Evolutionary conservation across 2,113 vertebrate genomes (phyloP), one percentile per base, ranked within the genome.

Genomic region (Dasyornis broadbenti): DNA sequence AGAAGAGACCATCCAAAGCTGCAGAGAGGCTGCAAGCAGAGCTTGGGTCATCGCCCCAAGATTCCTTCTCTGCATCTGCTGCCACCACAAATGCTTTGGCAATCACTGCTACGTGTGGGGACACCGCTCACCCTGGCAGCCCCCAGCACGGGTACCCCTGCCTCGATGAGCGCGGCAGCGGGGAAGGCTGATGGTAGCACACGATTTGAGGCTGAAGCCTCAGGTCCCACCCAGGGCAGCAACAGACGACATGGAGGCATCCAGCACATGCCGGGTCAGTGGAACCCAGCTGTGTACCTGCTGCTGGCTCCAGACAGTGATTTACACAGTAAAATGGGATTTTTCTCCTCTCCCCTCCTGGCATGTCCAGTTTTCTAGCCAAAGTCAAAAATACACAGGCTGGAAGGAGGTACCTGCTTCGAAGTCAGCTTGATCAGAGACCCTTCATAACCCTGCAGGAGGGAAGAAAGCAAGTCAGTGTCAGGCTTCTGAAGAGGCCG

Each of bases 401-500:
- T 77, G 89, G 56, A 86, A 80, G 59, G 52, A 89, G 28, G 95
- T 98, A 99, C 99, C 99, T 99, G 99, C 98, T 99, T 99, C 87
- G 99, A 99, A 52, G 99, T 99, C 98, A 99, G 98, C 97, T 99
- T 99, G 98, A 99, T 99, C 98, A 99, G 98, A 96, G 99, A 99
- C 90, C 99, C 99, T 98, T 99, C 99, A 97, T 99, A 99, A 95
- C 99, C 99, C 99, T 99, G 98, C 77, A 90, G 95, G 97, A 97
- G 96, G 94, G 95, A 97, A 92, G 78, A 82, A 89, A 80, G 33
- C 50, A 73, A 87, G 66, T 89, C 54, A 89, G 54, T 20, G 42
- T 53, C 52, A 52, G 59, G 66, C 33, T 88, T 56, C 81, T 28
- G 24, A 64, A 70, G 77, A 61, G 73, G 53, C 24, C 24, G 7